A percentile compares a stretch with the other conserved stretches of the same genome.
Evolutionary conservation across 1,140 invertebrate genomes (phyloP).

Genomic region (Lepidotrigona ventralis): DNA sequence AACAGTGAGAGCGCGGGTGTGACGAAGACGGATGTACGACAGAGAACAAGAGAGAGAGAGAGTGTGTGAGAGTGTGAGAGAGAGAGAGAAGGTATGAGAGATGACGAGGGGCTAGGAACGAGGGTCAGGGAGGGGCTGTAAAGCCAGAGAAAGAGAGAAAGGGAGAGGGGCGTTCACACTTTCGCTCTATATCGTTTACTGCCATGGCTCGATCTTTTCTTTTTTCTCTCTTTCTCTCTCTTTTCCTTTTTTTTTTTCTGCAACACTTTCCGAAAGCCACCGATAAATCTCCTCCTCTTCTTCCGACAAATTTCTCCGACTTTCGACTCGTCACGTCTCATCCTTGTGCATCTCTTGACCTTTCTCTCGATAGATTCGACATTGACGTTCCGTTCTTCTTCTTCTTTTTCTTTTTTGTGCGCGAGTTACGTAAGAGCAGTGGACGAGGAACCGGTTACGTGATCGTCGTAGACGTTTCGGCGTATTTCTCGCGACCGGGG

Average conservation of each 20-base stretch:
- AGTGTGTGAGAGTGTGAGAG: background rate
- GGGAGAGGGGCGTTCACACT: slow-evolving; percentile 51
- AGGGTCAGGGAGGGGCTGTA: too few species aligned
- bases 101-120: slow-evolving; percentile 7
- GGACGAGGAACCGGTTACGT: background rate
- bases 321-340: background rate
- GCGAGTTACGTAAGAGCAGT: slow-evolving; percentile 24
- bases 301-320: slow-evolving; percentile 7
- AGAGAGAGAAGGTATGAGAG: background rate
- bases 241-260: background rate
- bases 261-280: slow-evolving; percentile 36
- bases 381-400: too few species aligned
- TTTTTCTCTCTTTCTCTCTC: too few species aligned
- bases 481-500: background rate
- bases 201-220: slow-evolving; percentile 13
- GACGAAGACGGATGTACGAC: slow-evolving; percentile 13
- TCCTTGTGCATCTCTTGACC: background rate
- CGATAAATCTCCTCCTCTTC: background rate
- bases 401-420: background rate
- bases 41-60: slow-evolving; percentile 16
- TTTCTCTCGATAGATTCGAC: background rate
- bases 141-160: background rate
- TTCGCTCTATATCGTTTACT: slow-evolving; percentile 48
- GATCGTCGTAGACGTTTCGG: background rate
- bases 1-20: slow-evolving; percentile 58